Evolutionary conservation across 2,113 vertebrate species (phyloP), one percentile per base, ranked within the genome.

Genomic region (Aphyosemion australe): DNA sequence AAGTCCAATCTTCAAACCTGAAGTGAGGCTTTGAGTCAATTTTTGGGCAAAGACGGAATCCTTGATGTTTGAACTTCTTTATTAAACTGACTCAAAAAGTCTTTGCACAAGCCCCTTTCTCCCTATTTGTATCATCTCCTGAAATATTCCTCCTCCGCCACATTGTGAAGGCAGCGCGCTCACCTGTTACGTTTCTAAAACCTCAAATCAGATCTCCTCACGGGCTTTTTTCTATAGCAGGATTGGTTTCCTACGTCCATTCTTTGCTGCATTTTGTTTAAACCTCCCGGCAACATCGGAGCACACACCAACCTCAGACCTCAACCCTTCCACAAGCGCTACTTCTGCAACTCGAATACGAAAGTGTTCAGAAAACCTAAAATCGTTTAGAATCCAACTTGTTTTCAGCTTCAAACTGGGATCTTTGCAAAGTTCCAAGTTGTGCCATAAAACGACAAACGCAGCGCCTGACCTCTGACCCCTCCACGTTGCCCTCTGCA

Each of bases 91-190:
- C 72, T 72, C 13, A 1, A 69, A 66, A 69, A 72, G 74, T 82
- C 80, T 84, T 79, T 71, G 85, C 82, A 90, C 91, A 88, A 89
- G 79, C 87, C 84, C 64, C 74, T 68, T 71, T 52, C 74, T 72
- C 62, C 43, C 48, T 57, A 72, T 62, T 75, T 50, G 60, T 65
- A 45, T 63, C 68, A 41, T 68, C 62, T 82, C 60, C 68, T 37
- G 48, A 76, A 58, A 74, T 78, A 79, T 86, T 83, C 84, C 80
- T 14, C 8, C 42, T 37, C 47, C 68, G 20, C 66, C 45, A 31
- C 61, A 58, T 61, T 76, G 66, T 72, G 50, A 79, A 61, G 58
- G 57, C 53, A 77, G 50, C 59, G 65, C 52, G 64, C 65, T 81
- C 78, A 59, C 69, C 59, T 56, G 54, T 64, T 52, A 63, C 5